Evolutionary conservation across 2,888 invertebrate species (phyloP), one percentile per base, ranked within the genome.

Genomic region (Pollenia angustigena): DNA sequence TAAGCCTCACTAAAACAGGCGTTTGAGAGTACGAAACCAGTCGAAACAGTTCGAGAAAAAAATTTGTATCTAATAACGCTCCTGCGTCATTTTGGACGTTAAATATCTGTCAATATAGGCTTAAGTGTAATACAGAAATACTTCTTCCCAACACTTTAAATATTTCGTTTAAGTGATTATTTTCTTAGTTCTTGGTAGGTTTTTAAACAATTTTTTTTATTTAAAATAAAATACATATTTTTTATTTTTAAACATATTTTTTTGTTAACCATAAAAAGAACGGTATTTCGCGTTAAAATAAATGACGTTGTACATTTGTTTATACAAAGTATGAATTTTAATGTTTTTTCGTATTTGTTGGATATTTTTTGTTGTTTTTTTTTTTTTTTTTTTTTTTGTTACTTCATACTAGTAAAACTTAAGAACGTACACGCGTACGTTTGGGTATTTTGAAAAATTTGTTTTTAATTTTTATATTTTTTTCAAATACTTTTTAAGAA

Each of bases 291-390:
- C 78, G 84, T 87, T 87, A 52, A 78, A 84, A 64, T 84, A 84
- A 81, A 84, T 84, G 81, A 87, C 81, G 72, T 87, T 80, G 80
- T 79, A 64, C 72, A 64, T 78, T 81, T 74, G 54, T 74, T 60
- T 58, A 74, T 74, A 87, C 87, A 87, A 87, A 78, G 84, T 87
- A 87, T 87, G 87, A 84, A 84, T 87, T 84, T 87, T 84, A 84
- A 87, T 84, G 75, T 71, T 71, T 79, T 58, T 69, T 23, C 23
- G 42, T 75, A 60, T 56, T 66, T 79, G 48, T 54, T 71, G 42
- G 18, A 54, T 7, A 1, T 58, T 58, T 80, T 42, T 16, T 44
- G 12, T n/a, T n/a, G n/a, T n/a, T n/a, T n/a, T n/a, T n/a, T n/a
- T n/a, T n/a, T n/a, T n/a, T n/a, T n/a, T n/a, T n/a, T n/a, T 6